Base-by-base conservation (phyloP, 2,113 vertebrate genomes). In the Acrocephalus kingi region DNA sequence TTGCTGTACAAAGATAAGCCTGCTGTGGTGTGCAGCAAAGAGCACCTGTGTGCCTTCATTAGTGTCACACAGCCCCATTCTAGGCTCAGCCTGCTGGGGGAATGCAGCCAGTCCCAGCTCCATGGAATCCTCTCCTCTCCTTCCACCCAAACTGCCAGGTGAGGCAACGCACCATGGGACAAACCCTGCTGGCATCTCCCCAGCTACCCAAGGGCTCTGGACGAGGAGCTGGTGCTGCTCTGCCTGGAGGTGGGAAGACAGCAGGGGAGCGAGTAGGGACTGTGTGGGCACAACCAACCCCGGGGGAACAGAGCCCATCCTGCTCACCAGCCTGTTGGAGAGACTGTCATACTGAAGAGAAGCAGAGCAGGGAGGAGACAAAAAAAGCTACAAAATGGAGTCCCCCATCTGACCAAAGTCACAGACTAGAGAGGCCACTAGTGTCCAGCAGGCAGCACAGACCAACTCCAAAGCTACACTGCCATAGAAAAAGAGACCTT, bases 51-150 rank as follows among this genome's bases (percentile, higher is more conserved):
- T 55, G 46, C 82, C 33, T 48, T 33, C 33, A 4, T 7, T 5
- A 12, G 20, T 2, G 2, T 21, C 31, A n/a, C 35, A 18, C 15
- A 43, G 59, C 31, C 9, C 23, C 1, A 0, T 0, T 18, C 23
- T 15, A 13, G 14, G 49, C 52, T 62, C 52, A 55, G 62, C n/a
- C 43, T 13, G n/a, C 49, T 8, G 23, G 8, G 30, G 30, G 13
- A 37, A 20, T 1, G 1, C 46, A 86, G 45, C 6, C 49, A 5
- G 24, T 25, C 20, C 48, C 48, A 28, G 27, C 37, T 52, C 39
- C 20, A 2, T 3, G 8, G 6, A 25, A 35, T 55, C 52, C 43
- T 52, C 52, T 48, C 6, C 3, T 43, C 43, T 56, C 10, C 41
- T 51, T 55, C 52, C 43, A 45, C 10, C 27, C 41, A 0, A 3